A percentile compares a stretch with the other conserved stretches of the same genome.
phyloP scores from a whole-genome alignment of 2,113 vertebrate genomes.

The Mormyrus lacerda region DNA sequence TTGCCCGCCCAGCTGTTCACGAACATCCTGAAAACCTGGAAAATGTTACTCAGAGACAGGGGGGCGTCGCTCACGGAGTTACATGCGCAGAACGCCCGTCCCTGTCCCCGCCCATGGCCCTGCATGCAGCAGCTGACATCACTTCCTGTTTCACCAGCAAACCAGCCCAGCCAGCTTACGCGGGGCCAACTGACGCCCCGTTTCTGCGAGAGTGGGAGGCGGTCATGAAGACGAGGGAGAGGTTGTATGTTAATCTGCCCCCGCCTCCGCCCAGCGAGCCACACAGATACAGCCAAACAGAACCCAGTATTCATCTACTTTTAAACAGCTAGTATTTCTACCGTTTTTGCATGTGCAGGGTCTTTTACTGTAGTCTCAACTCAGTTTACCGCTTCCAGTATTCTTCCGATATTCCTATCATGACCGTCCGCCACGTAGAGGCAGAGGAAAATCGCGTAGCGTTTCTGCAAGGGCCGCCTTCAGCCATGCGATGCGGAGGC shows the following conservation, averaged over 20 bases:
- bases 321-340: slow-evolving; percentile 35
- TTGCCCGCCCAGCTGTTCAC: neutral
- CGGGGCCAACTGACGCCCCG: neutral
- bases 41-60: neutral
- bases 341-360: slow-evolving; percentile 37
- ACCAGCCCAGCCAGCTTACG: neutral
- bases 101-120: neutral
- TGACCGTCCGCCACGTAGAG: neutral
- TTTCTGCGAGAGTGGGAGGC: neutral
- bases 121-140: slow-evolving; percentile 3
- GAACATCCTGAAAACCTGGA: neutral
- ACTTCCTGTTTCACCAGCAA: slow-evolving; percentile 22
- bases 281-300: slow-evolving; percentile 2
- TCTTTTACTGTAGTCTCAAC: neutral
- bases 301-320: slow-evolving; percentile 14
- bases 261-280: neutral
- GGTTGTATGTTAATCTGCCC: neutral
- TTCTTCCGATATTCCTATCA: neutral
- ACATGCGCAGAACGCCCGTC: neutral
- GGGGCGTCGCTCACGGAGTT: neutral
- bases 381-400: neutral
- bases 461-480: neutral
- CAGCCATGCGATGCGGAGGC: neutral
- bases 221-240: neutral
- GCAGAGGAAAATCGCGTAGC: neutral